phyloP scores from a whole-genome alignment of 2,797 vertebrate genomes.

The Denticeps clupeoides region DNA sequence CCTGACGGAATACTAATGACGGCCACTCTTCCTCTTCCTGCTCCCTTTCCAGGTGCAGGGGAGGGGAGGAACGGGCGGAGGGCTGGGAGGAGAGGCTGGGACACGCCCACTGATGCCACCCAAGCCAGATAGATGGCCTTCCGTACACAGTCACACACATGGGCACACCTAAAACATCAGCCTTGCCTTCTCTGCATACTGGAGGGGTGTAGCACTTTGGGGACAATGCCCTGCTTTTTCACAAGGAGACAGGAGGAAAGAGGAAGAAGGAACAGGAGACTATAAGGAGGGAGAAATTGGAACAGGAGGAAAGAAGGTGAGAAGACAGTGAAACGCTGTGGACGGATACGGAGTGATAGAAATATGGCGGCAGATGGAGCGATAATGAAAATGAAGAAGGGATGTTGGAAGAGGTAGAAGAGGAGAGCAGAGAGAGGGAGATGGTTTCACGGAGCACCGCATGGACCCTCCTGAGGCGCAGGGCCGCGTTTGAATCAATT shows the following conservation, averaged over 20 bases:
- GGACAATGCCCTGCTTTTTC: too few species aligned
- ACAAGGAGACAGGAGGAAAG: too few species aligned
- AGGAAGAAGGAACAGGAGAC: not conserved
- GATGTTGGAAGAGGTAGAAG: not conserved
- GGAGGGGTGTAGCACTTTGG: too few species aligned
- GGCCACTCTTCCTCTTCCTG: slow-evolving; percentile 18
- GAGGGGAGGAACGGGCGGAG: too few species aligned
- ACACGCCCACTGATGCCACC: too few species aligned
- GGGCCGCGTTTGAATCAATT: slow-evolving; percentile 19
- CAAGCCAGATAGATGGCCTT: too few species aligned
- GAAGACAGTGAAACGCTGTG: slow-evolving; percentile 41
- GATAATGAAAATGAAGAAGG: not conserved
- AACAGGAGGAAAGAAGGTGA: slow-evolving; percentile 33
- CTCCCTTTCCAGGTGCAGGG: not conserved
- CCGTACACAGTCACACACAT: too few species aligned
- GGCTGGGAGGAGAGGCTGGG: too few species aligned
- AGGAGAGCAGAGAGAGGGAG: not conserved
- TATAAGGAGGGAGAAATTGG: slow-evolving; percentile 35
- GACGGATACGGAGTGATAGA: slow-evolving; percentile 29
- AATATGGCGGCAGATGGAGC: slow-evolving; percentile 1
- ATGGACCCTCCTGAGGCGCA: slow-evolving; percentile 4
- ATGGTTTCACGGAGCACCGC: slow-evolving; percentile 2
- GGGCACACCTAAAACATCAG: slow-evolving; percentile 45
- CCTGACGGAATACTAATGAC: slow-evolving; percentile 95
- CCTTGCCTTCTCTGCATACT: too few species aligned